phyloP scores from a whole-genome alignment of 1,140 invertebrate genomes.

The Drosophila auraria region DNA sequence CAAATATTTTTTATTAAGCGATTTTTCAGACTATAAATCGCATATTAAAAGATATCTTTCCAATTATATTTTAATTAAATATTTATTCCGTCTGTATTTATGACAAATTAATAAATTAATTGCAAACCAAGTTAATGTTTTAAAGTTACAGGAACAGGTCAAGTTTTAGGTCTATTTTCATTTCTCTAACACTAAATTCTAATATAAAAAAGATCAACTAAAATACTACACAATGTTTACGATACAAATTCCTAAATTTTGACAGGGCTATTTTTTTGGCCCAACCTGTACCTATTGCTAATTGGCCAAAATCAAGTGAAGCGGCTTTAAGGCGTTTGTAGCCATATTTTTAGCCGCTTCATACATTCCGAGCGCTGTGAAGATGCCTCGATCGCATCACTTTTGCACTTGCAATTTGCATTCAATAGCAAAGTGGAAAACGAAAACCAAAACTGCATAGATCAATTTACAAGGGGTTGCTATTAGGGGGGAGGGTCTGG shows the following conservation, averaged over 20 bases:
- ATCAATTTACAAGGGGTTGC: constrained; percentile 68
- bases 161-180: too few species aligned
- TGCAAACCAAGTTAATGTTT: too few species aligned
- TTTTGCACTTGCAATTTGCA: constrained; percentile 74
- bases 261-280: not conserved
- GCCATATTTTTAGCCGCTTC: constrained; percentile 27
- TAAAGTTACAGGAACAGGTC: too few species aligned
- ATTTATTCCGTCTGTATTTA: not conserved
- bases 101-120: not conserved
- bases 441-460: constrained; percentile 56
- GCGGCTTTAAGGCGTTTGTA: constrained; percentile 5
- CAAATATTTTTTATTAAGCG: too few species aligned
- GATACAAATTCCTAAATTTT: too few species aligned
- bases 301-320: constrained; percentile 28
- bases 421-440: constrained; percentile 53
- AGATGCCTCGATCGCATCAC: constrained; percentile 52
- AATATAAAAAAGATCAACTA: too few species aligned
- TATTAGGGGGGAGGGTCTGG: constrained; percentile 8
- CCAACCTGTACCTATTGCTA: not conserved
- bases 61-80: too few species aligned
- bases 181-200: too few species aligned
- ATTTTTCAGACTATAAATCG: not conserved
- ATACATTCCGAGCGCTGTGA: constrained; percentile 2
- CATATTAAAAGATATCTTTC: too few species aligned
- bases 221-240: too few species aligned